Base-by-base conservation (phyloP, 1,140 invertebrate species). In the Caligus rogercresseyi region DNA sequence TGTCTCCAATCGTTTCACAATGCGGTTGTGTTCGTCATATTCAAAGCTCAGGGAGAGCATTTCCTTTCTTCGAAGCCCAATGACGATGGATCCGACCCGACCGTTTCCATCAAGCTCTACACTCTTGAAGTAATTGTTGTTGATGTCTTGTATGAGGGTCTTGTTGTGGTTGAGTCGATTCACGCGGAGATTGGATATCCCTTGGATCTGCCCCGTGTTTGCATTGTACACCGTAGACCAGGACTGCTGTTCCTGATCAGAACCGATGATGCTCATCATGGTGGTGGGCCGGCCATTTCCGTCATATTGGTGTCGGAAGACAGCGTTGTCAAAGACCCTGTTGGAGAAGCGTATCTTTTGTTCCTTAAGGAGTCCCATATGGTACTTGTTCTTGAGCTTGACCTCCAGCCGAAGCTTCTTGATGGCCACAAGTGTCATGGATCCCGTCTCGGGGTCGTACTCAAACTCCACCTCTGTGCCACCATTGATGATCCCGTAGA, bases 281-380 rank as follows among this genome's bases (percentile, higher is more conserved):
- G 80, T 81, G 2, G 85, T 86, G 54, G 89, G 76, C 18, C 88
- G 76, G 0, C 86, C 86, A 69, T 85, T 84, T 0, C 86, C 87
- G 70, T 93, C 89, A 69, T 90, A 90, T 67, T 89, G 85, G 69
- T 88, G 91, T 67, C 86, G 86, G 68, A 85, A 85, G 69, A 88
- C 85, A 1, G 85, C 84, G 66, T 89, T 88, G 66, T 86, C 83
- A 31, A 43, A 60, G 13, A 11, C 87, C 72, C 88, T 89, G 1
- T 82, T 82, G 25, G 81, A 83, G 69, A 87, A 90, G 68, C 87
- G 84, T 56, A 88, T 77, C 69, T 85, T 86, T 69, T 87, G 84
- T 67, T 90, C 87, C 70, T 89, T 89, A 0, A 90, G 73, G 52
- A 90, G 82, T 0, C 87, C 87, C 0, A 86, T 85, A 67, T 90